Evolutionary conservation across 2,888 invertebrate species (phyloP).

Genomic region (Aromia moschata): DNA sequence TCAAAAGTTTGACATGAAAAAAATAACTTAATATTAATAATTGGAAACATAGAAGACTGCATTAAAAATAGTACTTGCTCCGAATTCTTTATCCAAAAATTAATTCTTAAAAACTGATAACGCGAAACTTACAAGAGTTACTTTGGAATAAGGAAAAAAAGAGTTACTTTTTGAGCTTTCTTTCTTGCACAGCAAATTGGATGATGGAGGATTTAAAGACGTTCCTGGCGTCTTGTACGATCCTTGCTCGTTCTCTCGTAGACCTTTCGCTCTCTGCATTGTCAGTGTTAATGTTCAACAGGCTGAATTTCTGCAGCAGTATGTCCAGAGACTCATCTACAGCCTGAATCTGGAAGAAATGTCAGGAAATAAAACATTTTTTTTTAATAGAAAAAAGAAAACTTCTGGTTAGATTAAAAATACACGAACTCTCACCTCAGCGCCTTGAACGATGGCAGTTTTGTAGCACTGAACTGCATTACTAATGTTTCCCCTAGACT

Average conservation of each 20-base stretch:
- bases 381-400: no score
- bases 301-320: constrained; percentile 68
- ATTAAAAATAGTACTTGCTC: no score
- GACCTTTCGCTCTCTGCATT: constrained; percentile 43
- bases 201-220: constrained; percentile 70
- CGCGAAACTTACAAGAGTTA: no score
- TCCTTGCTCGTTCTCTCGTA: constrained; percentile 42
- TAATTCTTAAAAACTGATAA: no score
- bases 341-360: constrained; percentile 62
- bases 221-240: constrained; percentile 66
- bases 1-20: no score
- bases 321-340: constrained; percentile 68
- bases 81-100: no score
- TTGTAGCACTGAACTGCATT: constrained; percentile 70
- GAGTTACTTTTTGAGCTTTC: constrained; percentile 47
- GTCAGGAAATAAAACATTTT: not conserved
- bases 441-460: constrained; percentile 68
- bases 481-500: constrained; percentile 66
- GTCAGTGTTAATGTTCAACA: constrained; percentile 66
- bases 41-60: no score
- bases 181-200: constrained; percentile 66
- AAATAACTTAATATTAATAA: no score
- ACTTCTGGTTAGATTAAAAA: not conserved
- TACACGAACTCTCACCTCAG: constrained; percentile 61
- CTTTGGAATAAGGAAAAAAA: constrained; percentile 18